A percentile compares a stretch with the other conserved stretches of the same genome.
Conservation (phyloP, 2,888 invertebrate genomes). For the Pollenia labialis region DNA sequence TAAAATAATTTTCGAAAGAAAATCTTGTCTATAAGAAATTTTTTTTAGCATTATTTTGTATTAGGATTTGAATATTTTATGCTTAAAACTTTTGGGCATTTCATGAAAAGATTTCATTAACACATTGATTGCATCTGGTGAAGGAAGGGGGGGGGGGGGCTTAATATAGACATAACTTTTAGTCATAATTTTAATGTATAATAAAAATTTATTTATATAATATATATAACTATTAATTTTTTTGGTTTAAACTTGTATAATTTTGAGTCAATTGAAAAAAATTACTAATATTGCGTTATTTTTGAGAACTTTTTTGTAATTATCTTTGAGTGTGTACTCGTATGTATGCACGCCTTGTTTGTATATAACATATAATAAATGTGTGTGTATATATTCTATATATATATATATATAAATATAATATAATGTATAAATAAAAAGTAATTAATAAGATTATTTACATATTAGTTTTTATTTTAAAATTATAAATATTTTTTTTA, state of each 20-base stretch:
- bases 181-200: slow-evolving; percentile 15
- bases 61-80: background rate
- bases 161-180: slow-evolving; percentile 17
- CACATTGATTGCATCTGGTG: background rate
- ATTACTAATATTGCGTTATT: slow-evolving; percentile 16
- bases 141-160: background rate
- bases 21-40: too few relatives aligned
- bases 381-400: slow-evolving; percentile 19
- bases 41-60: too few relatives aligned
- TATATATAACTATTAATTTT: slow-evolving; percentile 45
- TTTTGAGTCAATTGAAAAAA: slow-evolving; percentile 40
- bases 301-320: slow-evolving; percentile 19
- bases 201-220: slow-evolving; percentile 35
- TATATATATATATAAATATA: slow-evolving; percentile 18
- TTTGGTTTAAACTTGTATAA: slow-evolving; percentile 19
- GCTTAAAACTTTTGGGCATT: background rate
- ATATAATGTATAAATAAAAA: slow-evolving; percentile 49
- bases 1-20: background rate
- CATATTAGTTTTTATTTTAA: slow-evolving; percentile 45
- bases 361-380: slow-evolving; percentile 16
- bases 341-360: slow-evolving; percentile 18
- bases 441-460: slow-evolving; percentile 52
- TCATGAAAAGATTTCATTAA: background rate
- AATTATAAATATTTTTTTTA: slow-evolving; percentile 3
- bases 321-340: background rate